Conservation (phyloP, 1,140 invertebrate genomes). For the Chrysopa pallens region DNA sequence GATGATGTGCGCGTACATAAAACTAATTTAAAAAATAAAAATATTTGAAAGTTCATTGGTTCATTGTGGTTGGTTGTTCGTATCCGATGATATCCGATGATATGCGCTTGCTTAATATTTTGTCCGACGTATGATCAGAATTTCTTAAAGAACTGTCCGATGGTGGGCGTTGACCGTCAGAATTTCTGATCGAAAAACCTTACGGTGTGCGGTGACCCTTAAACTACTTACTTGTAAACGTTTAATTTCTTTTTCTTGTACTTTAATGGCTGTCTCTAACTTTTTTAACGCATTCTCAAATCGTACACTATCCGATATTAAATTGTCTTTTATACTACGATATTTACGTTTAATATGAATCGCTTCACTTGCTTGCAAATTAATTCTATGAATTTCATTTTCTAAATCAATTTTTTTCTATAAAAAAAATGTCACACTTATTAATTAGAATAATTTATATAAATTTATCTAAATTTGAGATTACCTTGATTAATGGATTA, state of each 20-base stretch:
- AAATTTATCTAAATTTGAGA: not conserved
- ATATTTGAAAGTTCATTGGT: no score
- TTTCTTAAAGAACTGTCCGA: no score
- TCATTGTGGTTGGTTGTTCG: no score
- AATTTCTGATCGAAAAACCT: no score
- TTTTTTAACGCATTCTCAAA: constrained; percentile 53
- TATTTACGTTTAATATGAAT: constrained; percentile 62
- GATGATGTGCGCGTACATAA: no score
- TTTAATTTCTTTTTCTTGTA: constrained; percentile 50
- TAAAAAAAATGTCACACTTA: constrained; percentile 7
- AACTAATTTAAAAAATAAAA: no score
- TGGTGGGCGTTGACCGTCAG: no score
- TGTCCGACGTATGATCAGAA: no score
- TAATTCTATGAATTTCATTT: constrained; percentile 54
- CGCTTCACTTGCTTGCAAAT: constrained; percentile 62
- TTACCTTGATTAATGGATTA: constrained; percentile 13
- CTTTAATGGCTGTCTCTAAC: constrained; percentile 40
- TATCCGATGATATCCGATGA: no score
- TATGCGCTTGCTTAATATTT: no score
- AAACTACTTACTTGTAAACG: constrained; percentile 39
- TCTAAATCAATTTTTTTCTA: constrained; percentile 51
- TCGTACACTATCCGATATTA: constrained; percentile 46
- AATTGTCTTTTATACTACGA: constrained; percentile 43
- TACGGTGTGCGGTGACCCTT: no score
- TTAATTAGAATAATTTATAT: no score